Percentiles rank a stretch among this genome's conserved stretches.
These are phyloP conservation scores for Sula dactylatra DNA, from an alignment of 2,113 vertebrate species.

Conservation along the genomic window DNA sequence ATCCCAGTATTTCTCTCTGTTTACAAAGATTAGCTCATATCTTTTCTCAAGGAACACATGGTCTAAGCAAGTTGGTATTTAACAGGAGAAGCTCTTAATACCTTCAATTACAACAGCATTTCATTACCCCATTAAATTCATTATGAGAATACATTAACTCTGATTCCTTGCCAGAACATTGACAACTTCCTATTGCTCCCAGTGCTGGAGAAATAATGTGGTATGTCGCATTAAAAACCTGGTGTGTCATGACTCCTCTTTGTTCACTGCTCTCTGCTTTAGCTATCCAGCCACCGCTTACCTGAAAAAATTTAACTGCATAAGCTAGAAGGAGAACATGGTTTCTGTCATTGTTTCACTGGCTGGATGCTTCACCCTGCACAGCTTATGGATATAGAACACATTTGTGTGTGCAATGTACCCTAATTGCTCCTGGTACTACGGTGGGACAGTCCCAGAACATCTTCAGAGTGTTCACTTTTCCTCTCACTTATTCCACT, in stretches of 20 bases:
- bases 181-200: conserved; percentile 21
- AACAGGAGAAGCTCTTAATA: conserved; percentile 55
- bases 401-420: accelerated
- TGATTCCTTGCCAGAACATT: neutral
- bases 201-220: neutral
- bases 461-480: neutral
- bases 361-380: neutral
- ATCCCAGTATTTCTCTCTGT: conserved; percentile 25
- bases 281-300: neutral
- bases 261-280: neutral
- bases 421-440: neutral
- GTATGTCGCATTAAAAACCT: neutral
- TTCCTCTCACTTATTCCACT: neutral
- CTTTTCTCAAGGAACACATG: conserved; percentile 19
- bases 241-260: neutral
- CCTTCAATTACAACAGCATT: conserved; percentile 54
- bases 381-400: neutral
- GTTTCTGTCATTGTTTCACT: neutral
- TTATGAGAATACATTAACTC: conserved; percentile 8
- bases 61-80: conserved; percentile 27
- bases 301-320: neutral
- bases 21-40: conserved; percentile 34
- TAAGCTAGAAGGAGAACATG: neutral
- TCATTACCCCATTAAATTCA: conserved; percentile 53
- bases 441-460: neutral